These are phyloP conservation scores for Tipula unca DNA, from an alignment of 2,888 invertebrate species.

Conservation along the genomic window DNA sequence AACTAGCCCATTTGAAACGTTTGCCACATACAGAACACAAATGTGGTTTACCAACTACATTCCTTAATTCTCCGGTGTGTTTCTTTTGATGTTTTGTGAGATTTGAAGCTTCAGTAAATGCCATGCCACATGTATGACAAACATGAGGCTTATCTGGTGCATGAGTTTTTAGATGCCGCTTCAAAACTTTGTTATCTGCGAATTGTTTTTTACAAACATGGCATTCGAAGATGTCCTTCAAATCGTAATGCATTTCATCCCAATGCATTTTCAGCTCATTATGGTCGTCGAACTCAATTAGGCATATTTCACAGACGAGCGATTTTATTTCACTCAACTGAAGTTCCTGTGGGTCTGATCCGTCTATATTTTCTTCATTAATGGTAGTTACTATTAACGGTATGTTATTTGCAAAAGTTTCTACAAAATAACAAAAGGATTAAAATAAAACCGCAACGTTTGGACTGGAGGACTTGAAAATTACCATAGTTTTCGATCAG, in stretches of 20 bases:
- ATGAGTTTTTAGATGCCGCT: constrained; percentile 44
- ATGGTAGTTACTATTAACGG: neutral
- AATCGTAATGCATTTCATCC: neutral
- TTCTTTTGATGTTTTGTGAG: constrained; percentile 45
- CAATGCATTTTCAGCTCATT: neutral
- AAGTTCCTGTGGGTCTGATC: neutral
- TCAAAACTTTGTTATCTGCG: constrained; percentile 40
- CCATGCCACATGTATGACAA: constrained; percentile 44
- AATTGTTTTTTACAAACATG: constrained; percentile 42
- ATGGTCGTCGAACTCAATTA: neutral
- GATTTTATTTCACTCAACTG: neutral
- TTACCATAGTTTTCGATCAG: neutral
- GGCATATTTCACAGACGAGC: neutral
- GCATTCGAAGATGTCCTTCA: constrained; percentile 33
- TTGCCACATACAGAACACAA: constrained; percentile 43
- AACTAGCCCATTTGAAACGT: constrained; percentile 45
- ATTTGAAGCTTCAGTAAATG: constrained; percentile 45
- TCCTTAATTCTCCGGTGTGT: constrained; percentile 44
- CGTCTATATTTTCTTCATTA: neutral
- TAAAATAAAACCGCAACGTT: neutral
- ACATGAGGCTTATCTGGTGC: constrained; percentile 43
- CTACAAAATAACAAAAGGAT: neutral
- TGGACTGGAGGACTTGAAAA: neutral
- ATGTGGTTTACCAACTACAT: constrained; percentile 42
- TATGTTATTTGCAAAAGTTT: neutral